These are phyloP conservation scores for Panthera uncia DNA, from an alignment of 2,113 vertebrate species.

Conservation along the genomic window DNA sequence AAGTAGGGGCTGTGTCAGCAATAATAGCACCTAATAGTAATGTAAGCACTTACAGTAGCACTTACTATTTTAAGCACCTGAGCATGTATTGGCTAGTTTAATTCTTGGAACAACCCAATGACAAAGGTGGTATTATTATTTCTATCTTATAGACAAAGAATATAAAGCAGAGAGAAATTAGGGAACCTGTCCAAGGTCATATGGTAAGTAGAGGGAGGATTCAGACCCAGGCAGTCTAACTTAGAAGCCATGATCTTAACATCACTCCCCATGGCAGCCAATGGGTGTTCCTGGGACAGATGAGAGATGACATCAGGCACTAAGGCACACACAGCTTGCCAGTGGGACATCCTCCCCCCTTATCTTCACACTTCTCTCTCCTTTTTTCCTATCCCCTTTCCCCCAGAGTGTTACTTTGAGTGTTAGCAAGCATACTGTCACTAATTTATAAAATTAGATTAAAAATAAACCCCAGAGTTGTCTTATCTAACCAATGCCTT, in stretches of 20 bases:
- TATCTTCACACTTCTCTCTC: neutral
- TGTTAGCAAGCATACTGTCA: neutral
- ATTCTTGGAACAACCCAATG: neutral
- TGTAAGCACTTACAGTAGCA: neutral
- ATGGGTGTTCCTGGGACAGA: neutral
- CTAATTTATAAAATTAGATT: neutral
- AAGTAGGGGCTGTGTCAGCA: neutral
- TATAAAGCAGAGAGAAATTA: neutral
- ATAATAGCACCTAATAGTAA: neutral
- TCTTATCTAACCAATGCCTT: neutral
- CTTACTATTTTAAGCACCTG: neutral
- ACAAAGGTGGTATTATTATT: neutral
- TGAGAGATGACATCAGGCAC: neutral
- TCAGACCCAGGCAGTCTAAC: neutral
- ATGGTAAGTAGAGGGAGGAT: neutral
- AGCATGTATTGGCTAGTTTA: neutral
- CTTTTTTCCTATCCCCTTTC: neutral
- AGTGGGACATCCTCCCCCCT: neutral
- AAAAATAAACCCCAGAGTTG: neutral
- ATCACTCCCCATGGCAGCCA: fast-evolving
- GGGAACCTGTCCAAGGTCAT: neutral
- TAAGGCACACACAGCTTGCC: neutral
- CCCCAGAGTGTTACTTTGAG: neutral
- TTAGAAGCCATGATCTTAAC: neutral
- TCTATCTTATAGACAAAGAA: neutral